Evolutionary conservation across 2,888 invertebrate species (phyloP).

Genomic region (Mythimna lalbum): DNA sequence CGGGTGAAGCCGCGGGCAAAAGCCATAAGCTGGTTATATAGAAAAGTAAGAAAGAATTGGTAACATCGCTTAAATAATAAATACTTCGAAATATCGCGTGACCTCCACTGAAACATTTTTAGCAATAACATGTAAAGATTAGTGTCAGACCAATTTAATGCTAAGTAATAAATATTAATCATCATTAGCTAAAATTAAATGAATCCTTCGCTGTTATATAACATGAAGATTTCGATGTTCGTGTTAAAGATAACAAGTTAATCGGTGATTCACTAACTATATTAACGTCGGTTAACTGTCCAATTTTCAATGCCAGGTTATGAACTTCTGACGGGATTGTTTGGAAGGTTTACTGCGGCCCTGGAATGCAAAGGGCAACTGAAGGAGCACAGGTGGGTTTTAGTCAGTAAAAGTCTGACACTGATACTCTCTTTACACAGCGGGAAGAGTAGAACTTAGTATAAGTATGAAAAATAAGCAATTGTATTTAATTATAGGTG

Average conservation of each 20-base stretch:
- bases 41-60: not conserved
- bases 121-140: conserved; percentile 14
- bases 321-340: not conserved
- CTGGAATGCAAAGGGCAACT: too few relatives aligned
- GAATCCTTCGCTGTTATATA: not conserved
- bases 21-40: too few relatives aligned
- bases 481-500: too few relatives aligned
- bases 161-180: conserved; percentile 37
- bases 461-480: too few relatives aligned
- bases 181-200: conserved; percentile 18
- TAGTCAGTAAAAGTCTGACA: too few relatives aligned
- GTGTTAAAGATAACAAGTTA: conserved; percentile 23
- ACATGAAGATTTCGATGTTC: conserved; percentile 19
- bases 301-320: conserved; percentile 27
- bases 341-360: too few relatives aligned
- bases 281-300: not conserved
- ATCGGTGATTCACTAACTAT: not conserved
- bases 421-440: too few relatives aligned
- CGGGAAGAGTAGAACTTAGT: too few relatives aligned
- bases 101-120: conserved; percentile 10
- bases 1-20: too few relatives aligned
- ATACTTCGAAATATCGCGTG: conserved; percentile 10
- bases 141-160: conserved; percentile 19
- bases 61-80: too few relatives aligned
- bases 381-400: too few relatives aligned